These are phyloP conservation scores for Ennomos erosarius DNA, from an alignment of 2,888 invertebrate species.

Conservation along the genomic window DNA sequence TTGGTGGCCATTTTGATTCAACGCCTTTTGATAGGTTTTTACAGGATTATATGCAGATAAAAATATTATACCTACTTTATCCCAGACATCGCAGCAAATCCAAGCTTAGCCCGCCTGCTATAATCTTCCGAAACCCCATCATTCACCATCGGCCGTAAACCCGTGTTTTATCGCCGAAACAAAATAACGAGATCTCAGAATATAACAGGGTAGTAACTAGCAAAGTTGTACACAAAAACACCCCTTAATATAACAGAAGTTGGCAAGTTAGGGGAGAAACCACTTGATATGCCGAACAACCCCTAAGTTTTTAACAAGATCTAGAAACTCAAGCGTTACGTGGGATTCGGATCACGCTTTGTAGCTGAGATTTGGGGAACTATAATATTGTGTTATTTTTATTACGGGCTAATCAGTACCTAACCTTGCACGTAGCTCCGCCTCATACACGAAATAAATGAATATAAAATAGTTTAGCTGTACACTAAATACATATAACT, in stretches of 20 bases:
- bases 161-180: slow-evolving; percentile 20
- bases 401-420: slow-evolving; percentile 1
- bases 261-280: slow-evolving; percentile 11
- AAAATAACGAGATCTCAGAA: slow-evolving; percentile 24
- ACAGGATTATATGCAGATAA: no score
- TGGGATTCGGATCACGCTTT: slow-evolving; percentile 18
- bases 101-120: not conserved
- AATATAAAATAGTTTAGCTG: no score
- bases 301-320: slow-evolving; percentile 31
- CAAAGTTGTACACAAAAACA: slow-evolving; percentile 10
- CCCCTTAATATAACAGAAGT: slow-evolving; percentile 8
- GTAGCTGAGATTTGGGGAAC: slow-evolving; percentile 20
- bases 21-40: no score
- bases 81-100: not conserved
- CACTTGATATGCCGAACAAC: slow-evolving; percentile 26
- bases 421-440: no score
- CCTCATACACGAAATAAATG: no score
- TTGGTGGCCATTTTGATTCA: no score
- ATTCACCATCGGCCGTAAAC: slow-evolving; percentile 16
- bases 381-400: slow-evolving; percentile 16
- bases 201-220: slow-evolving; percentile 14
- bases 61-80: not conserved
- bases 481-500: no score
- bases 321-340: slow-evolving; percentile 17
- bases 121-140: slow-evolving; percentile 7